phyloP scores from a whole-genome alignment of 2,113 vertebrate species.

The Dasypus novemcinctus region DNA sequence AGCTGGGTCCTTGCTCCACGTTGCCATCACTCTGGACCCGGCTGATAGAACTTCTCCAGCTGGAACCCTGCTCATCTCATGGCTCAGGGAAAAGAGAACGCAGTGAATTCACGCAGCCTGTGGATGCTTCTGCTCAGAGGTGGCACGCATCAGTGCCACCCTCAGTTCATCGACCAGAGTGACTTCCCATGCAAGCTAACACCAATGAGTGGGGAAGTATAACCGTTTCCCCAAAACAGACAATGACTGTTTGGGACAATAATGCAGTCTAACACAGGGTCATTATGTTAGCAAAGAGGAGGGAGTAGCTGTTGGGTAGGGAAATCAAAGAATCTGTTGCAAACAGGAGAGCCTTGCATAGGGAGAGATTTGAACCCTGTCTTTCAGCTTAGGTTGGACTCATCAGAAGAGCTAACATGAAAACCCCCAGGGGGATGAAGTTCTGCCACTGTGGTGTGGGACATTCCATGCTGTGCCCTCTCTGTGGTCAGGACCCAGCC shows the following conservation, averaged over 20 bases:
- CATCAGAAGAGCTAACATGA: neutral
- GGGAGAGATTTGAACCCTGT: neutral
- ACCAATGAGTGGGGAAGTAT: neutral
- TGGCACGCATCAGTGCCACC: neutral
- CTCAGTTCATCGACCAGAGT: neutral
- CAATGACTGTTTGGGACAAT: neutral
- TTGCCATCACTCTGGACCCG: neutral
- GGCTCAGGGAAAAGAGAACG: neutral
- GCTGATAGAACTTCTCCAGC: neutral
- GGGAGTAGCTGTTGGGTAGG: neutral
- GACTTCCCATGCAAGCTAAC: neutral
- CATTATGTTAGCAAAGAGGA: neutral
- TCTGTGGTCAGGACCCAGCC: neutral
- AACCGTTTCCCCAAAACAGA: neutral
- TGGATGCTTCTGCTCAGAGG: neutral
- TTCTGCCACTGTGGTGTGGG: no score
- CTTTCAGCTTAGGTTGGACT: neutral
- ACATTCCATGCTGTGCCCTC: neutral
- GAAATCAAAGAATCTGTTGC: neutral
- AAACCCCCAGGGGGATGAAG: neutral
- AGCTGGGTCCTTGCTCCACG: neutral
- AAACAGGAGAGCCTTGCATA: neutral
- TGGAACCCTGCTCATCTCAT: neutral
- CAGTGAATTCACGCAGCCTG: rapidly evolving
- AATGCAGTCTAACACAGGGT: neutral